Base-by-base conservation (phyloP, 2,888 invertebrate genomes). In the Philonicus albiceps region DNA sequence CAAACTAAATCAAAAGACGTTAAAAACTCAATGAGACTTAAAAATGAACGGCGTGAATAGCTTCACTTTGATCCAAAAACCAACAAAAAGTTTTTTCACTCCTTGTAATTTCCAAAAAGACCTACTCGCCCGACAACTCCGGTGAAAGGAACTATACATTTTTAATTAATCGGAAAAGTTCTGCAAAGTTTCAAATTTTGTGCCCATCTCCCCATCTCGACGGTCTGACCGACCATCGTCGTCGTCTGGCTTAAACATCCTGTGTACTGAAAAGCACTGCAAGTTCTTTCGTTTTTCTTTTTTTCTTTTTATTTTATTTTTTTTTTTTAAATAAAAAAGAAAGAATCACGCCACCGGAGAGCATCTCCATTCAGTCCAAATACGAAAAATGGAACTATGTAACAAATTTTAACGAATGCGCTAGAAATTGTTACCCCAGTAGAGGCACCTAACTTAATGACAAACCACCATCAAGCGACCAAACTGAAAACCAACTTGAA, bases 401-500 rank as follows among this genome's bases (percentile, higher is more conserved):
- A 76, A 31, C 37, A 76, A 76, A 76, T 76, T 76, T 76, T 76
- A 76, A 76, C 76, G 76, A 76, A 37, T 76, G 37, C 40, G 19
- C 22, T 76, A 2, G 37, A 37, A 76, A 40, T 37, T 76, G 76
- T 76, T 76, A 22, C 37, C 76, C 19, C 19, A 11, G 34, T 22
- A 76, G 19, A 37, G 34, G n/a, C n/a, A 37, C 76, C 37, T 64
- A 37, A 76, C 76, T 76, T 76, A 76, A 76, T 76, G 76, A 76
- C 76, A 76, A 37, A 76, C 76, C 76, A 19, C 34, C 37, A 40
- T 76, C 34, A 76, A 76, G 76, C 76, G 22, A 76, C 40, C 22
- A 76, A 76, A 76, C 40, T 40, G 76, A 76, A 76, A 76, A 37
- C 74, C 74, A 74, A 74, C 76, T 76, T 76, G 76, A 76, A 76